These are phyloP conservation scores for Trachemys scripta DNA, from an alignment of 2,113 vertebrate species.

Conservation along the genomic window DNA sequence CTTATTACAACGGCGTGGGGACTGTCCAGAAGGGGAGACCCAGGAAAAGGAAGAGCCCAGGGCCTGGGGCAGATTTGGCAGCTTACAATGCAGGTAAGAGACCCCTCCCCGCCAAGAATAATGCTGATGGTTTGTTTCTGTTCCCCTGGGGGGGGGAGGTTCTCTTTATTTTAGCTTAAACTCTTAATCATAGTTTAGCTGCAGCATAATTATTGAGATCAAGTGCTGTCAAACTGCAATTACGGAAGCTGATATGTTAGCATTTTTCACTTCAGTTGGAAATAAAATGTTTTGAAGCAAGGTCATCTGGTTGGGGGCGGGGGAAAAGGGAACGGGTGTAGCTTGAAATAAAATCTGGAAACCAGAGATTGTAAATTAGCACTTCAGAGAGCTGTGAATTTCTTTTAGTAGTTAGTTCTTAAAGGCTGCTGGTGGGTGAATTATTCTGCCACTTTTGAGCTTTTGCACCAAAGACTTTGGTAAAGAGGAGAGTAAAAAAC, in stretches of 20 bases:
- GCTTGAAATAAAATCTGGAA: slow-evolving; percentile 77
- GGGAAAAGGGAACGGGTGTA: slow-evolving; percentile 29
- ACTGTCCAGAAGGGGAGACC: slow-evolving; percentile 98
- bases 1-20: slow-evolving; percentile 98
- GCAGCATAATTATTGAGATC: slow-evolving; percentile 79
- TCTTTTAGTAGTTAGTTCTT: slow-evolving; percentile 33
- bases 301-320: slow-evolving; percentile 74
- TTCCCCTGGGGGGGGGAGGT: slow-evolving; percentile 70
- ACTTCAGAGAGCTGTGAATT: slow-evolving; percentile 72
- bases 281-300: slow-evolving; percentile 77
- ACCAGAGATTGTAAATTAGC: slow-evolving; percentile 72
- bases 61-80: slow-evolving; percentile 93
- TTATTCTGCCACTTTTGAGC: not conserved
- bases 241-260: slow-evolving; percentile 77
- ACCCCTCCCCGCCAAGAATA: not conserved
- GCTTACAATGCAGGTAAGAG: slow-evolving; percentile 97
- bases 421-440: slow-evolving; percentile 39
- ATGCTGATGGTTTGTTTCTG: slow-evolving; percentile 56
- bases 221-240: slow-evolving; percentile 78
- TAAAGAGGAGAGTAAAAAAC: not conserved
- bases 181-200: slow-evolving; percentile 80
- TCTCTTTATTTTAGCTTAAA: slow-evolving; percentile 78
- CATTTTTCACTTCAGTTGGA: slow-evolving; percentile 79
- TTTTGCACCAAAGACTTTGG: not conserved
- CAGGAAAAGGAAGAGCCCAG: slow-evolving; percentile 96